Base-by-base conservation (phyloP, 2,113 vertebrate species). In the Amphiprion percula region DNA sequence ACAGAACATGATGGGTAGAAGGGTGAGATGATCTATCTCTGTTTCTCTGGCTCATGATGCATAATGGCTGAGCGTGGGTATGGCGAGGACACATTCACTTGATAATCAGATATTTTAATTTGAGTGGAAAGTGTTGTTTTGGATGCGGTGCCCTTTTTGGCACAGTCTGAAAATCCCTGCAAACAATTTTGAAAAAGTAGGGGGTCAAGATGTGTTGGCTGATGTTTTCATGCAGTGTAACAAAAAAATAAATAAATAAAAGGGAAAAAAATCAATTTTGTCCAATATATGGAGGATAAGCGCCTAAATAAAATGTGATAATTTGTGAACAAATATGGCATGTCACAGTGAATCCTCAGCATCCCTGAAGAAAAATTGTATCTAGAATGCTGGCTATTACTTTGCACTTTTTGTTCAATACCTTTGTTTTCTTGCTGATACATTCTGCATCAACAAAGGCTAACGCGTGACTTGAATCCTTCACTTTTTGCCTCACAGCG, bases 391-490 rank as follows among this genome's bases (percentile, higher is more conserved):
- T 26, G 26, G 26, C 26, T n/a, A 4, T 44, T 23, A 12, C 41
- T 47, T 28, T 17, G 21, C 54, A 62, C 56, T 46, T 33, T 30
- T 0, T 6, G 2, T 56, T 59, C 26, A 2, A 55, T 47, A 11
- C 3, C 39, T 53, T 16, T 11, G 10, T 24, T 17, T 47, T 64
- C 5, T 6, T 4, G 58, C 5, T 4, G 11, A 24, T 15, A 19
- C 8, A 17, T 67, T 58, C n/a, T 26, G 4, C 19, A 30, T 58
- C 28, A 16, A 74, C n/a, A 30, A 72, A n/a, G 50, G 61, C 68
- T 50, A 60, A 44, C 37, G 19, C 26, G 59, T 72, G 61, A 72
- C 77, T n/a, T 60, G 55, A 82, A 68, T 68, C 68, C 81, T 74
- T 77, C 7, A 39, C 74, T 83, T 47, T 71, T 76, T 56, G 58